Evolutionary conservation across 2,113 vertebrate genomes (phyloP).

Genomic region (Dipodomys spectabilis): DNA sequence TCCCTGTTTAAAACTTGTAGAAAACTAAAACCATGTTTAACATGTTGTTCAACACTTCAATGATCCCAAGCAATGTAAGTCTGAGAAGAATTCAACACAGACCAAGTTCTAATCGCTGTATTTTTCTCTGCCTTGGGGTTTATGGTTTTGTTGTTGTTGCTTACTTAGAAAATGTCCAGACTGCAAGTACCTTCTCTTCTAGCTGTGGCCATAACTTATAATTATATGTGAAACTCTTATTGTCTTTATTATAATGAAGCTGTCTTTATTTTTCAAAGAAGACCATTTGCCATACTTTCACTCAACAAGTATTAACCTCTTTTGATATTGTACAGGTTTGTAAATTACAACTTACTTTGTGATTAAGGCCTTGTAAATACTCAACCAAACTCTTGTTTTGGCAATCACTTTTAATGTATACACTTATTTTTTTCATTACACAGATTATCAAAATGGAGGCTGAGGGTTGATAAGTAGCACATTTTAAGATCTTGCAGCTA

Average conservation of each 20-base stretch:
- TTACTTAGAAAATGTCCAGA: not conserved
- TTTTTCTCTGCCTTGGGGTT: not conserved
- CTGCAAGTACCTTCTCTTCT: not conserved
- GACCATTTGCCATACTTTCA: not conserved
- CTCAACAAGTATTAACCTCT: not conserved
- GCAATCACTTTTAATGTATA: not conserved
- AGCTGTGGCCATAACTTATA: not conserved
- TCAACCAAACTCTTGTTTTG: not conserved
- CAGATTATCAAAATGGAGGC: not conserved
- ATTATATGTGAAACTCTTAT: not conserved
- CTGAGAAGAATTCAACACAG: not conserved
- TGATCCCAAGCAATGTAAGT: not conserved
- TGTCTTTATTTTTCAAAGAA: not conserved
- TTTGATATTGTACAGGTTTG: not conserved
- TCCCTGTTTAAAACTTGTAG: not conserved
- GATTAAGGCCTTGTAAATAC: not conserved
- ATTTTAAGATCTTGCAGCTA: not conserved
- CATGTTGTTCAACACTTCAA: not conserved
- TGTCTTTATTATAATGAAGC: not conserved
- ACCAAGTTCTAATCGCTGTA: not conserved
- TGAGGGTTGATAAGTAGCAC: not conserved
- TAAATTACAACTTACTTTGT: not conserved
- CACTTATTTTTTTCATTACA: not conserved
- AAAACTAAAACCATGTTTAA: not conserved
- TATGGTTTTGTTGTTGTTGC: not conserved